Conservation (phyloP, 2,797 vertebrate genomes). For the Okamejei kenojei region DNA sequence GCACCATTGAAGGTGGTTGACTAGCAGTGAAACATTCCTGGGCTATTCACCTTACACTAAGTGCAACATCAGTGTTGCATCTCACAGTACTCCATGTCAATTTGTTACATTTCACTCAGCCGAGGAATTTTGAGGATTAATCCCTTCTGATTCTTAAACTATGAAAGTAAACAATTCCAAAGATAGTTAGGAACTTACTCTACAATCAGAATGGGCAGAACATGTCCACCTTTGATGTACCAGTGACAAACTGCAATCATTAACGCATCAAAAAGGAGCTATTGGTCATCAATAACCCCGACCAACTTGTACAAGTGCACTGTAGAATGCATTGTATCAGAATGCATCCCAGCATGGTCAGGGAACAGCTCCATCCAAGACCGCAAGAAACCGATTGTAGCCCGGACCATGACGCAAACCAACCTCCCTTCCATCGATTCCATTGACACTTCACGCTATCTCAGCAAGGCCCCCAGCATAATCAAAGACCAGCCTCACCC, state of each 20-base stretch:
- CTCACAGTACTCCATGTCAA: not conserved
- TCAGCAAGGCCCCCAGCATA: too few species aligned
- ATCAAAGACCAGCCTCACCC: too few species aligned
- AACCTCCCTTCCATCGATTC: too few species aligned
- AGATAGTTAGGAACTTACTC: not conserved
- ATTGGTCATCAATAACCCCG: not conserved
- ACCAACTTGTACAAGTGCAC: too few species aligned
- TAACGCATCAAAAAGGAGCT: not conserved
- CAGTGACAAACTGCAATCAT: not conserved
- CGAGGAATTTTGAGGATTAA: not conserved
- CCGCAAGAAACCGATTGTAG: too few species aligned
- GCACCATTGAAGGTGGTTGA: not conserved
- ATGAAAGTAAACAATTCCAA: not conserved
- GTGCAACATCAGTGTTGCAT: not conserved
- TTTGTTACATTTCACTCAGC: not conserved
- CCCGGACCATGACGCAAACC: too few species aligned
- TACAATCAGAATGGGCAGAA: not conserved
- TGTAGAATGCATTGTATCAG: too few species aligned
- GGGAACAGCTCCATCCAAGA: too few species aligned
- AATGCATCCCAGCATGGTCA: too few species aligned
- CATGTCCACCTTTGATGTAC: not conserved
- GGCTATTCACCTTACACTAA: not conserved
- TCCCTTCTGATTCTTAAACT: not conserved
- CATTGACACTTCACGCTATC: too few species aligned
- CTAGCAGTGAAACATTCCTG: not conserved